Percentiles rank a stretch among this genome's conserved stretches.
Evolutionary conservation across 2,888 invertebrate genomes (phyloP).

Genomic region (Agrochola circellaris): DNA sequence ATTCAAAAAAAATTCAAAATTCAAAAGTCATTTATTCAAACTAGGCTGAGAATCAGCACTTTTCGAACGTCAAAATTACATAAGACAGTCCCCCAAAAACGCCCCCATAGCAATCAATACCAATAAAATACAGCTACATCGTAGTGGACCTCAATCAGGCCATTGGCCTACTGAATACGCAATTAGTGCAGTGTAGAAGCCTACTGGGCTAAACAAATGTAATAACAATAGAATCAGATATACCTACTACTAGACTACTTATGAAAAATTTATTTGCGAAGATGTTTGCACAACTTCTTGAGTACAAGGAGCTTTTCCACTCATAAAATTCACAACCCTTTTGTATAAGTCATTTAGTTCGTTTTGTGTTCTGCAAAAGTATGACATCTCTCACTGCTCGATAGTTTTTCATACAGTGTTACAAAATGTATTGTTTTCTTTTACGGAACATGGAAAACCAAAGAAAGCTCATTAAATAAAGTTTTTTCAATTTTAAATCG

Average conservation of each 20-base stretch:
- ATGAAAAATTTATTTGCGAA: background rate
- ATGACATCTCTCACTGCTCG: background rate
- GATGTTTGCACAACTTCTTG: background rate
- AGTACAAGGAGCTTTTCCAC: background rate
- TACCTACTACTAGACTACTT: too few relatives aligned
- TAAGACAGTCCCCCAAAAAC: too few relatives aligned
- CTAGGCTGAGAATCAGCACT: too few relatives aligned
- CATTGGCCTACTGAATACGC: conserved; percentile 10
- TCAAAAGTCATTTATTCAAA: too few relatives aligned
- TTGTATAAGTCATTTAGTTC: background rate
- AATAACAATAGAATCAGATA: background rate
- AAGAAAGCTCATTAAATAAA: background rate
- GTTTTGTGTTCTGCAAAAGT: background rate
- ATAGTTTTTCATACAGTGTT: background rate
- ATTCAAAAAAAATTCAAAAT: too few relatives aligned
- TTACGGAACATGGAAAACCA: conserved; percentile 1
- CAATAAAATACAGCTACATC: background rate
- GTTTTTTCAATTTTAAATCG: background rate
- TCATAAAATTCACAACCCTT: background rate
- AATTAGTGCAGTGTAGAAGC: conserved; percentile 8
- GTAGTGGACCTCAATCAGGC: conserved; percentile 9
- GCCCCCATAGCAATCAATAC: background rate
- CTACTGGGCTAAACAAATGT: background rate
- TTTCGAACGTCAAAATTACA: too few relatives aligned
- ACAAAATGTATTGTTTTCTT: conserved; percentile 7